Base-by-base conservation (phyloP, 2,113 vertebrate genomes). In the Taurulus bubalis region DNA sequence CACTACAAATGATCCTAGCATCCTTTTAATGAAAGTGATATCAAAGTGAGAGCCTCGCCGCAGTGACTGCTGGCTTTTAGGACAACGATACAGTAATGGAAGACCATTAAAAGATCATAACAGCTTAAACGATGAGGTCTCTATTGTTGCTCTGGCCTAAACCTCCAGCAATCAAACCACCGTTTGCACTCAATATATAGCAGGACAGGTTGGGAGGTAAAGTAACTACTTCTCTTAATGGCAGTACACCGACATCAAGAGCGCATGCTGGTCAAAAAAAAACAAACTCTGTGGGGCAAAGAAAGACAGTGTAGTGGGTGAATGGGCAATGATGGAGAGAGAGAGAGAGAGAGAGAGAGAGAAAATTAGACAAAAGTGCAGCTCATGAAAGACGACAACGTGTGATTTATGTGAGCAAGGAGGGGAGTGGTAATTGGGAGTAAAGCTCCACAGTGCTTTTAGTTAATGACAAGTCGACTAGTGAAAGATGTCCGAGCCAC, bases 101-200 rank as follows among this genome's bases (percentile, higher is more conserved):
- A 91, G 90, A 90, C 89, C 89, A 93, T 93, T 90, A 93, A 93
- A 91, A 90, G 87, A 91, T 94, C 91, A 93, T 92, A 94, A 93
- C 91, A 93, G 78, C 79, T 92, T 93, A 87, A 93, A 90, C 45
- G 74, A 86, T 91, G 86, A 91, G 88, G 68, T 91, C 82, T 79
- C 81, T 85, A 64, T 91, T 93, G 91, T 93, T 90, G 80, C 82
- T 87, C 76, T 30, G 47, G 80, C 77, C 71, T 65, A 87, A 91
- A 91, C 75, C 79, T 92, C 66, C 71, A 70, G 84, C 90, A 89
- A 93, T 93, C 84, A 89, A 90, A 84, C 74, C 71, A 72, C 72
- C 51, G 73, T 84, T 87, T 87, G 51, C 77, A 80, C 85, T 85
- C 86, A 67, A 85, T 90, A 87, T 71, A 69, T 84, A 85, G 53